Conservation (phyloP, 2,888 invertebrate species). For the Dolichopus griseipennis region DNA sequence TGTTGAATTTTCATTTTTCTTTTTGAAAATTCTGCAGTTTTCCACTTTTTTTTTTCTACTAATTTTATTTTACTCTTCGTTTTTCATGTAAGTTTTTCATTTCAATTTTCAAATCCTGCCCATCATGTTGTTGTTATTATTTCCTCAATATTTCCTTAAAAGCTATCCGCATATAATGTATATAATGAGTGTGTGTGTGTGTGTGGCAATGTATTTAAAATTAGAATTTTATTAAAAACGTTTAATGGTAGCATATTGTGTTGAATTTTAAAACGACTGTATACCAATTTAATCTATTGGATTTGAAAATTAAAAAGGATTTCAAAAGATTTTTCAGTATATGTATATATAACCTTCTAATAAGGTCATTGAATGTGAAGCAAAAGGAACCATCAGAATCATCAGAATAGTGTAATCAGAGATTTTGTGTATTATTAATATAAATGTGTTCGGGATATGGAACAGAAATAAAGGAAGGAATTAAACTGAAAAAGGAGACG, state of each 20-base stretch:
- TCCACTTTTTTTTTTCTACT: neutral
- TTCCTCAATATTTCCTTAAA: neutral
- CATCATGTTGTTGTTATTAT: neutral
- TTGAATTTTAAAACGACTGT: neutral
- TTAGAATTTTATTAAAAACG: conserved; percentile 19
- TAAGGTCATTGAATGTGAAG: no score
- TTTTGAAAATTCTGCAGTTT: neutral
- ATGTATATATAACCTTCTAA: no score
- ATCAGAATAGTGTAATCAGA: no score
- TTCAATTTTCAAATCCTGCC: neutral
- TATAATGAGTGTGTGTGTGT: no score
- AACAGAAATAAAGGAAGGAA: neutral
- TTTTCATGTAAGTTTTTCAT: neutral
- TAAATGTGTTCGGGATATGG: no score
- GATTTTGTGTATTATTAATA: no score
- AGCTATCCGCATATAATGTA: no score
- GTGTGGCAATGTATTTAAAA: neutral
- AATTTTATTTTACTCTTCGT: neutral
- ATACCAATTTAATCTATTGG: no score
- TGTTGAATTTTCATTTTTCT: no score
- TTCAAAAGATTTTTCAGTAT: no score
- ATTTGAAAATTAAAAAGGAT: no score
- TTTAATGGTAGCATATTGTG: conserved; percentile 11
- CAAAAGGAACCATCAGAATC: no score
- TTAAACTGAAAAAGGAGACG: neutral